Evolutionary conservation across 2,888 invertebrate species (phyloP), one percentile per base, ranked within the genome.

Genomic region (Diplazon laetatorius): DNA sequence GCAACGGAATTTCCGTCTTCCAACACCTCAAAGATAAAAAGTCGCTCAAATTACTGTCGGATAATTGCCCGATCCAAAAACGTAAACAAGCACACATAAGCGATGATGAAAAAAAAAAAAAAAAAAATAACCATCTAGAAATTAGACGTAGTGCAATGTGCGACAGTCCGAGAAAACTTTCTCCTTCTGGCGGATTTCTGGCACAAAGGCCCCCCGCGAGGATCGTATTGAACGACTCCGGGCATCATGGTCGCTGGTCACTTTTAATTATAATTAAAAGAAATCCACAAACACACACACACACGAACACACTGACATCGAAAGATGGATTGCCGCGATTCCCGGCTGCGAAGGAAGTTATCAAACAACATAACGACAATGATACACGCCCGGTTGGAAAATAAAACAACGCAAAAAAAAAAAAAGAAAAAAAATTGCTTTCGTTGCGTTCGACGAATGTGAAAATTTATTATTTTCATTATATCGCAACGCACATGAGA

Each of bases 211-310:
- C 82, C 68, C 80, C 78, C 63, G 80, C 78, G 57, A 69, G 76
- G 62, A 44, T 74, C 80, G 81, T 85, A 87, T 86, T 85, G 84
- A 83, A 80, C 80, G 81, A 83, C 81, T 85, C 83, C 84, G 84
- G 85, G 86, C 80, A 83, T 84, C 81, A 84, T 84, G 85, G 83
- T 85, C 80, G 83, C 76, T 84, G 82, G 75, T 78, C 71, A 63
- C 78, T 83, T 85, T 55, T 55, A 87, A 87, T 87, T 87, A 84
- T 68, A 63, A 82, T 68, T 80, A 70, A 25, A 46, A 57, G 9
- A 44, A 16, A 63, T 52, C 57, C 14, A 50, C 14, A 16, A 5
- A 30, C 14, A 14, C 30, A 30, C 2, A 6, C 30, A 30, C 30
- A 6, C 30, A 30, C 30, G 30, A 6, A 30, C 2, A 30, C 30